Conservation (phyloP, 1,140 invertebrate species). For the Condylostylus longicornis region DNA sequence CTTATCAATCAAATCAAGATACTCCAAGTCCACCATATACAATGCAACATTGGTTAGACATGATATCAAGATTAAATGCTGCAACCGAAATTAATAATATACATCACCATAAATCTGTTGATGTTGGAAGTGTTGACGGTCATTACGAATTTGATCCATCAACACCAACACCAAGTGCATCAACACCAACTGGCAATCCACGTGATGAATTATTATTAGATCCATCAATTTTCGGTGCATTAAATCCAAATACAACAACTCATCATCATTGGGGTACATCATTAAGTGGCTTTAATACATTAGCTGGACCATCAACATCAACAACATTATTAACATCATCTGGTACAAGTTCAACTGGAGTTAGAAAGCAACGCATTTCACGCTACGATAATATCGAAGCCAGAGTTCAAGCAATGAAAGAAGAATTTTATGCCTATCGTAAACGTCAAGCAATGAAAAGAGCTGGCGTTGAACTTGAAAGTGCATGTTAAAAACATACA, state of each 20-base stretch:
- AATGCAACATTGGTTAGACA: slow-evolving; percentile 44
- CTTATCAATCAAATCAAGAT: slow-evolving; percentile 8
- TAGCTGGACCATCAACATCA: slow-evolving; percentile 2
- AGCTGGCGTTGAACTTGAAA: slow-evolving; percentile 55
- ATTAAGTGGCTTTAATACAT: slow-evolving; percentile 6
- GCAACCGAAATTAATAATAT: slow-evolving; percentile 36
- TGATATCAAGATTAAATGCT: slow-evolving; percentile 34
- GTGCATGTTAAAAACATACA: slow-evolving; percentile 45
- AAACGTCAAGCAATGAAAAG: slow-evolving; percentile 55
- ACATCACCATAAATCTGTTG: slow-evolving; percentile 39
- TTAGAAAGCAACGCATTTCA: slow-evolving; percentile 20
- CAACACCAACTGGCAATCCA: slow-evolving; percentile 41
- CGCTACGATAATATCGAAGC: slow-evolving; percentile 73
- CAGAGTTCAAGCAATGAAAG: slow-evolving; percentile 83
- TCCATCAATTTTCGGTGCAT: slow-evolving; percentile 27
- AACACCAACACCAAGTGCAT: slow-evolving; percentile 49
- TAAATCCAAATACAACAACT: slow-evolving; percentile 28
- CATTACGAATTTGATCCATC: slow-evolving; percentile 87
- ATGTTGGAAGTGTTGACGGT: slow-evolving; percentile 78
- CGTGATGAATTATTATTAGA: slow-evolving; percentile 29
- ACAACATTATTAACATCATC: no score
- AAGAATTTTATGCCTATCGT: slow-evolving; percentile 86
- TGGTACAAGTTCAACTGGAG: slow-evolving; percentile 5
- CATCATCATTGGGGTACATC: slow-evolving; percentile 11
- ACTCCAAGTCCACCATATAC: slow-evolving; percentile 41